Evolutionary conservation across 2,888 invertebrate genomes (phyloP), one percentile per base, ranked within the genome.

Genomic region (Lochmaea capreae): DNA sequence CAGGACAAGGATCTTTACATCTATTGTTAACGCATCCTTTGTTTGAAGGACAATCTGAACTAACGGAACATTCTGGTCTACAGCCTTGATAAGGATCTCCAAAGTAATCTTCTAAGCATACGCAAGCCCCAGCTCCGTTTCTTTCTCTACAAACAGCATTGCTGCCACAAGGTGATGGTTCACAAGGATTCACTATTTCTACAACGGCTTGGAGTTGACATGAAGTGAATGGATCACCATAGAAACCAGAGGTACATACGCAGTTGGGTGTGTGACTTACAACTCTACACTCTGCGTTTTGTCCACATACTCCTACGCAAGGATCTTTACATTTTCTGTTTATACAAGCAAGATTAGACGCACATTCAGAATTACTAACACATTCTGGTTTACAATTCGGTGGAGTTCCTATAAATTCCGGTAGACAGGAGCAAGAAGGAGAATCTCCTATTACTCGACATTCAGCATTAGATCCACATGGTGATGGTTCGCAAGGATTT

Each of bases 381-480:
- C 95, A 95, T 87, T 95, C 95, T 22, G 95, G 95, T 80, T 95
- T 89, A 82, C 95, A 95, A 80, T 93, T 93, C 49, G 95, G 95
- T 75, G 95, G 94, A 89, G 59, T 92, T 46, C 95, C 95, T 75
- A 92, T 90, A 83, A 92, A 93, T 76, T 91, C 91, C 58, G 91
- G 89, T 75, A 92, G 88, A 84, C 95, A 95, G 18, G 92, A 90
- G 82, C 94, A 94, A 18, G 91, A 89, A 39, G 92, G 90, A 62
- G 88, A 86, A 81, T 90, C 90, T 74, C 91, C 90, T 59, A 89
- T 86, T 43, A 89, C 89, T 77, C 88, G 89, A 81, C 96, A 96
- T 81, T 92, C 88, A n/a, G 94, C 90, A 79, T 90, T 90, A 11
- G 89, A 88, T 22, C 91, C 91, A 81, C 91, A 91, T 16, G 91